Conservation (phyloP, 2,888 invertebrate genomes). For the Cataglyphis livida region DNA sequence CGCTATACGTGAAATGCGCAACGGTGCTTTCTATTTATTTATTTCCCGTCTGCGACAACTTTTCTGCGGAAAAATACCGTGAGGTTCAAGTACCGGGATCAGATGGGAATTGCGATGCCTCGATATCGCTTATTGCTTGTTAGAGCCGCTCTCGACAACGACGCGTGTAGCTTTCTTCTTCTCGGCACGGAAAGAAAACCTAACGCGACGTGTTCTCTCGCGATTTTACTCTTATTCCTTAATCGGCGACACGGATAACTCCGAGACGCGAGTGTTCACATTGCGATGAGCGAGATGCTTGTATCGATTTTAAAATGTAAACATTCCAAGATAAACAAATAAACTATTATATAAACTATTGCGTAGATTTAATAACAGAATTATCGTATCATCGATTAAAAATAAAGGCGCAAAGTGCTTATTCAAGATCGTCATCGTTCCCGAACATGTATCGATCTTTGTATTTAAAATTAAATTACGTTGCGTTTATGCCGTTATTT, state of each 20-base stretch:
- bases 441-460: neutral
- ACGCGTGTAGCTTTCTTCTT: slow-evolving; percentile 29
- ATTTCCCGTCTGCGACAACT: slow-evolving; percentile 60
- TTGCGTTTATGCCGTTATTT: neutral
- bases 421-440: neutral
- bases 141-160: slow-evolving; percentile 44
- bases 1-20: slow-evolving; percentile 4
- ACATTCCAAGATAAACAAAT: neutral
- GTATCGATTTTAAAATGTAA: neutral
- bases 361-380: neutral
- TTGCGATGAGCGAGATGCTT: neutral
- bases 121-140: slow-evolving; percentile 47
- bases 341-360: neutral
- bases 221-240: slow-evolving; percentile 35
- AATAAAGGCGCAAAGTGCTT: neutral
- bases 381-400: neutral
- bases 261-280: neutral
- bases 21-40: slow-evolving; percentile 63
- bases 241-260: neutral
- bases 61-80: slow-evolving; percentile 32
- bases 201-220: neutral
- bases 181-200: slow-evolving; percentile 34
- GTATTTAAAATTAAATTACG: slow-evolving; percentile 26
- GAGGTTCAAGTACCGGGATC: slow-evolving; percentile 37
- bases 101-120: slow-evolving; percentile 42